These are phyloP conservation scores for Nansenia antarctica DNA, from an alignment of 2,113 vertebrate species.

Conservation along the genomic window DNA sequence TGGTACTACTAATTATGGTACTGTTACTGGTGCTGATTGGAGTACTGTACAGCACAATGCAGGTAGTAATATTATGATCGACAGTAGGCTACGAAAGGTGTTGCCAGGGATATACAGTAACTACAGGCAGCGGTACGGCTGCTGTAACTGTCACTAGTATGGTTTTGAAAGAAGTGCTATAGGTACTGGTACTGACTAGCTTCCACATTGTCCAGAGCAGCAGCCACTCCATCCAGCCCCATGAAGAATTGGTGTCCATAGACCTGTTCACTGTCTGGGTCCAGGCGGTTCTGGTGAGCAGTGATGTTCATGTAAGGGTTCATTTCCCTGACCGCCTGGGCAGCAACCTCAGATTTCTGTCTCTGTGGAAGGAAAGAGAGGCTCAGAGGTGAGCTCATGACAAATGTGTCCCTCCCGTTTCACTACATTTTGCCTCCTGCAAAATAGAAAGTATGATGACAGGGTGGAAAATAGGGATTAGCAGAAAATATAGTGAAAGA, in stretches of 20 bases:
- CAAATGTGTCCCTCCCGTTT: neutral
- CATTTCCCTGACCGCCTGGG: conserved; percentile 69
- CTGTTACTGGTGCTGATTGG: neutral
- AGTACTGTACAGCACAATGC: neutral
- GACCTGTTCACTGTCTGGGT: conserved; percentile 73
- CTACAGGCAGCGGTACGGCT: neutral
- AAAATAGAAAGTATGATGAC: too few relatives aligned
- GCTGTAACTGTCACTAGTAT: neutral
- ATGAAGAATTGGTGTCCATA: conserved; percentile 79
- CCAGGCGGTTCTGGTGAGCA: conserved; percentile 75
- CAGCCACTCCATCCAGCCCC: conserved; percentile 75
- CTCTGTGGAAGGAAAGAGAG: conserved; percentile 65
- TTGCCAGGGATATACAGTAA: neutral
- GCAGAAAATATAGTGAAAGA: neutral
- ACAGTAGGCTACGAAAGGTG: neutral
- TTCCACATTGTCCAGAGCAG: conserved; percentile 84
- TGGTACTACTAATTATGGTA: too few relatives aligned
- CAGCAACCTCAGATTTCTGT: conserved; percentile 80
- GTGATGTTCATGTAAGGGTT: conserved; percentile 79
- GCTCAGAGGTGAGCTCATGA: neutral
- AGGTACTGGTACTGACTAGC: conserved; percentile 75
- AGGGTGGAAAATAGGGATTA: too few relatives aligned
- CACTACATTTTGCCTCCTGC: too few relatives aligned
- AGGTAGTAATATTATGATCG: neutral
- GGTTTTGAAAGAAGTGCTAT: neutral